phyloP scores from a whole-genome alignment of 2,888 invertebrate genomes.

The Troilus luridus region DNA sequence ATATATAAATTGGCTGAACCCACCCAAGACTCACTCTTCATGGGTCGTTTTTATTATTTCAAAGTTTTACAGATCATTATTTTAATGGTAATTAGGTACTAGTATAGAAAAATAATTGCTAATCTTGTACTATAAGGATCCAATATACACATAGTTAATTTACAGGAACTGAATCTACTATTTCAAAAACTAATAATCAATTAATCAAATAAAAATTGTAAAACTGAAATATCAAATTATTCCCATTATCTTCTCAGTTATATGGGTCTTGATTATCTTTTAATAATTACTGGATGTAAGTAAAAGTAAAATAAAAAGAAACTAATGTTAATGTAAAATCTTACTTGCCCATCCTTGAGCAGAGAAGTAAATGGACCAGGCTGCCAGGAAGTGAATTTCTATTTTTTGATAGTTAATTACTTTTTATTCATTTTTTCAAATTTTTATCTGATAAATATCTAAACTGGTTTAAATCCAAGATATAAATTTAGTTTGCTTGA shows the following conservation, averaged over 20 bases:
- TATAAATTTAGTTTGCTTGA: too few species aligned
- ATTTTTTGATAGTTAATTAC: not conserved
- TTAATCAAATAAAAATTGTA: not conserved
- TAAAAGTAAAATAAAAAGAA: not conserved
- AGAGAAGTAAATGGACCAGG: not conserved
- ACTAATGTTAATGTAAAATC: not conserved
- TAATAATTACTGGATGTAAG: not conserved
- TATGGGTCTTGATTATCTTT: not conserved
- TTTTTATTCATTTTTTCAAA: not conserved
- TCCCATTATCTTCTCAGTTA: not conserved
- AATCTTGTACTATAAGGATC: not conserved
- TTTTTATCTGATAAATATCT: not conserved
- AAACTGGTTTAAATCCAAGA: not conserved
- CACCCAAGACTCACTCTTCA: too few species aligned
- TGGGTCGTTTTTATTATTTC: too few species aligned
- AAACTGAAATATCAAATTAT: not conserved
- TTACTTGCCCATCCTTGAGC: not conserved
- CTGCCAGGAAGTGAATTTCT: not conserved
- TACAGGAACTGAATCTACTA: not conserved
- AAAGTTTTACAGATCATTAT: too few species aligned
- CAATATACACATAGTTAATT: not conserved
- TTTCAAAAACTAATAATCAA: not conserved
- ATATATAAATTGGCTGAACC: too few species aligned
- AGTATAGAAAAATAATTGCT: not conserved
- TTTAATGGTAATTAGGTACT: not conserved